phyloP scores from a whole-genome alignment of 2,888 invertebrate species.

The Biston betularia region DNA sequence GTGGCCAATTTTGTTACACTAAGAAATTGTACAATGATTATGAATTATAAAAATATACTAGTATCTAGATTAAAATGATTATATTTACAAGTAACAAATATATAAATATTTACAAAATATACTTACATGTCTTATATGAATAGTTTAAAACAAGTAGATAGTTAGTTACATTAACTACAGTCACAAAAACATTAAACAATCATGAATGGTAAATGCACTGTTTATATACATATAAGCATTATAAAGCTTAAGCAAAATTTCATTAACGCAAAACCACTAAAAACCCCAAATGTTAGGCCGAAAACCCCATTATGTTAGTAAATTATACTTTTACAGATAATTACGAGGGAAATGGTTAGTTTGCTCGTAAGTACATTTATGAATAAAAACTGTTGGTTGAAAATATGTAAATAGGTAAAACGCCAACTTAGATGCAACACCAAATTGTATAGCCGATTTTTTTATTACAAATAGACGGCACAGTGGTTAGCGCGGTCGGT shows the following conservation, averaged over 20 bases:
- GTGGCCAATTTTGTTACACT: constrained; percentile 14
- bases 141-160: neutral
- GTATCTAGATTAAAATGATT: no score
- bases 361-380: neutral
- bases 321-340: constrained; percentile 1
- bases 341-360: neutral
- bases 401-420: neutral
- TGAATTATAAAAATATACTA: neutral
- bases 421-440: no score
- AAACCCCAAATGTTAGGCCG: neutral
- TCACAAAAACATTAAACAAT: neutral
- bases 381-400: neutral
- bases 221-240: neutral
- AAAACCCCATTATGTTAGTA: constrained; percentile 2
- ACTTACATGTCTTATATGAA: neutral
- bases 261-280: neutral
- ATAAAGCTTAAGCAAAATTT: neutral
- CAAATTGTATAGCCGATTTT: no score
- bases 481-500: no score
- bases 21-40: neutral
- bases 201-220: neutral
- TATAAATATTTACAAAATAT: neutral
- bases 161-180: neutral
- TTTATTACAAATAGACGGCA: no score
- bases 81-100: neutral